Conservation (phyloP, 2,113 vertebrate genomes). For the Corvus moneduloides region DNA sequence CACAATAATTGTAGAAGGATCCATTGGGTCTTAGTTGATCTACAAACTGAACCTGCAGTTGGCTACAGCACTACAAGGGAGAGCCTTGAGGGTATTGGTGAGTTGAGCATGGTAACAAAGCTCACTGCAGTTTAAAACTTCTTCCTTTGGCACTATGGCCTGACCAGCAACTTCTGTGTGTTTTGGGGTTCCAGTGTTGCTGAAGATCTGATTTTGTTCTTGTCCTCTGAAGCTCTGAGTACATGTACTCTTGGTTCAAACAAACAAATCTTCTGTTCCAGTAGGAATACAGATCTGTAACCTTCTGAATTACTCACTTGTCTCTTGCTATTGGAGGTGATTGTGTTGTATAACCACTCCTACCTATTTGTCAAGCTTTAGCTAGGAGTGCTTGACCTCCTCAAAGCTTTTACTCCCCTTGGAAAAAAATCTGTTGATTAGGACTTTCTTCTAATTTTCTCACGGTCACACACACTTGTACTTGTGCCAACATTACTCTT, state of each 20-base stretch:
- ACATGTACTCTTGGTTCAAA: background rate
- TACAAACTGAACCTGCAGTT: background rate
- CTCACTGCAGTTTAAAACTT: background rate
- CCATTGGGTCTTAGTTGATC: background rate
- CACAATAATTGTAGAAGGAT: background rate
- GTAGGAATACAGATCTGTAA: background rate
- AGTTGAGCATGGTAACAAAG: background rate
- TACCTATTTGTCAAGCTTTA: background rate
- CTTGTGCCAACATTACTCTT: background rate
- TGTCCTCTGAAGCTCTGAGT: background rate
- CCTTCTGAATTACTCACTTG: background rate
- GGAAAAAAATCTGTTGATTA: background rate
- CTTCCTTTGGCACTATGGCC: background rate
- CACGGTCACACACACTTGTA: background rate
- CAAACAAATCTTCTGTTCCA: background rate
- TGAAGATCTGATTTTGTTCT: background rate
- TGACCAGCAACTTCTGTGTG: background rate
- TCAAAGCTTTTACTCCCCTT: background rate
- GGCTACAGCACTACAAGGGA: background rate
- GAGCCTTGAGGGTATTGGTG: background rate
- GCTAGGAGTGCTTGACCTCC: background rate
- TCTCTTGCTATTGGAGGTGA: background rate
- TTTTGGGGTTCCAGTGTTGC: background rate
- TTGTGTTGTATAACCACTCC: background rate
- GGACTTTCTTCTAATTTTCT: background rate